These are phyloP conservation scores for Malurus splendens DNA, from an alignment of 2,797 vertebrate genomes.

Conservation along the genomic window DNA sequence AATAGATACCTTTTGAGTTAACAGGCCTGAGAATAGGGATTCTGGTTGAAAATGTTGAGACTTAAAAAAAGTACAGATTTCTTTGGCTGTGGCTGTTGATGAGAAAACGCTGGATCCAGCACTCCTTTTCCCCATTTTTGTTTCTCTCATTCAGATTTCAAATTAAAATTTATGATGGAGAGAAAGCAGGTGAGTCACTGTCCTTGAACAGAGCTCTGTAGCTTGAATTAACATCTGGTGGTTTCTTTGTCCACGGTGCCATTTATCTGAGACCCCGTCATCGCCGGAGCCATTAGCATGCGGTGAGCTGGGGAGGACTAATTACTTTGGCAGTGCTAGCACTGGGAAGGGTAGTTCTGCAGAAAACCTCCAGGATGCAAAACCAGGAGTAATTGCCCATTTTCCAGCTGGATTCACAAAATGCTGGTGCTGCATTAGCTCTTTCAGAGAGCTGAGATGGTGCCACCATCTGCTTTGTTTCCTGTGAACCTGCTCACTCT, in stretches of 20 bases:
- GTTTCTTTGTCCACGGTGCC: not conserved
- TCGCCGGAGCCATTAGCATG: not conserved
- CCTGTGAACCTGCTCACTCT: not conserved
- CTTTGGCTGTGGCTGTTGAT: not conserved
- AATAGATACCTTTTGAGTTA: not conserved
- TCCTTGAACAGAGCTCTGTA: not conserved
- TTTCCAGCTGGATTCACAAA: slow-evolving; percentile 19
- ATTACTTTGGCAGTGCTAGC: not conserved
- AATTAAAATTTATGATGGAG: not conserved
- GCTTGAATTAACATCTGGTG: not conserved
- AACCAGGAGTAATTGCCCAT: not conserved
- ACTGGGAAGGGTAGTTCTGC: not conserved
- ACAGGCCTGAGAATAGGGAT: not conserved
- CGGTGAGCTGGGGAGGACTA: not conserved
- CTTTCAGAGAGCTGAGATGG: not conserved
- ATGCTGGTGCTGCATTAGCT: not conserved
- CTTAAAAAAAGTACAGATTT: not conserved
- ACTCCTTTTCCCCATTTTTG: not conserved
- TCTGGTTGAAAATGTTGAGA: not conserved
- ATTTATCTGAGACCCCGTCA: not conserved
- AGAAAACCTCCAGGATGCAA: not conserved
- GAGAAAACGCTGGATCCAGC: not conserved
- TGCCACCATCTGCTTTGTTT: slow-evolving; percentile 16
- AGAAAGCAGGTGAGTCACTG: not conserved
- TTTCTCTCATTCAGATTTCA: not conserved